Base-by-base conservation (phyloP, 2,888 invertebrate genomes). In the Chironomus riparius region DNA sequence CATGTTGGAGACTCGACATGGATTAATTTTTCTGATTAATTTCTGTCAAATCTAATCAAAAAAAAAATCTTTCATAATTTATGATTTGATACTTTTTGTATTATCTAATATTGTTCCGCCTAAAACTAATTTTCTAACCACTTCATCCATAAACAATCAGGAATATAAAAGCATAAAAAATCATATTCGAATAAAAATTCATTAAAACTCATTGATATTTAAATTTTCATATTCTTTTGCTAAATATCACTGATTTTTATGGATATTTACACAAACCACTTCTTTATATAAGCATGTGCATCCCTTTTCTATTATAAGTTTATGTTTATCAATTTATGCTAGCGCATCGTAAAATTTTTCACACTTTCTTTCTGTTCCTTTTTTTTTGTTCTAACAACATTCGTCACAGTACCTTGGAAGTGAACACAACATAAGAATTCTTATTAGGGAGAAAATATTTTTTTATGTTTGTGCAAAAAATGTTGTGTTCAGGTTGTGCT, bases 221-320 rank as follows among this genome's bases (percentile, higher is more conserved):
- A 71, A 13, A 68, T 38, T 38, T 15, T 68, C 15, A 38, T 13
- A 28, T 68, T 47, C 13, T 28, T 18, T 75, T 73, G 74, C 50
- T 76, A 77, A 78, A 78, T 78, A 77, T 76, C 78, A 78, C 48
- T 77, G 77, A 77, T 77, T 78, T 38, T 78, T 77, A 77, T 71
- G 68, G 68, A 22, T 47, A 56, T 56, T 56, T 56, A 56, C 18
- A 56, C 22, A 50, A 47, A 21, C 3, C 3, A 73, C n/a, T 38
- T 69, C 28, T n/a, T 18, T 69, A 15, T 38, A 15, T 38, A 76
- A 38, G 56, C 69, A 76, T 69, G 69, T 69, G 56, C 76, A 76
- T 65, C 69, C 75, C 65, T 38, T 24, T 77, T 62, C 7, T 68
- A 56, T 69, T 76, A n/a, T 38, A 38, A 38, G 10, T 38, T 38